A percentile compares a stretch with the other conserved stretches of the same genome.
These are phyloP conservation scores for Matsumyia berberina DNA, from an alignment of 2,888 invertebrate genomes.

Conservation along the genomic window DNA sequence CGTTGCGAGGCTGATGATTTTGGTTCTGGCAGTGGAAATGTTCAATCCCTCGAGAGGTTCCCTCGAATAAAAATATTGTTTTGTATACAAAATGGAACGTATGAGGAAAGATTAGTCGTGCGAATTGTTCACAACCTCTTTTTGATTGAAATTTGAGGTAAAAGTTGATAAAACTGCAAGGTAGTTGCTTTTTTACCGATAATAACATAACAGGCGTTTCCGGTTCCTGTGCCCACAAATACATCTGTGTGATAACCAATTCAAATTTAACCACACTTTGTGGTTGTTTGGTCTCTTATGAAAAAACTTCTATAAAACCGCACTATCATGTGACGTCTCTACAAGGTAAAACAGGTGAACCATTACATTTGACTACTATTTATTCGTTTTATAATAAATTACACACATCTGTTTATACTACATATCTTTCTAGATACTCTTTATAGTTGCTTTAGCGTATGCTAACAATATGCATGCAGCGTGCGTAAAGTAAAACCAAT, in stretches of 20 bases:
- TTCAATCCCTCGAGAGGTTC: too few relatives aligned
- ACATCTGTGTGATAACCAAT: neutral
- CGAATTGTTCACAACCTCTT: too few relatives aligned
- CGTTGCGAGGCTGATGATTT: too few relatives aligned
- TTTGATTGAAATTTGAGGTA: too few relatives aligned
- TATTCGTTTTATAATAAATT: constrained; percentile 60
- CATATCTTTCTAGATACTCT: constrained; percentile 26
- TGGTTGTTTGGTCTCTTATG: neutral
- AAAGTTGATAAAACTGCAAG: too few relatives aligned
- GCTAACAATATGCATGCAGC: constrained; percentile 28
- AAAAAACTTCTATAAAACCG: neutral
- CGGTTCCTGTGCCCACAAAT: too few relatives aligned
- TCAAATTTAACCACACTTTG: neutral
- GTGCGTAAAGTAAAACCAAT: constrained; percentile 25
- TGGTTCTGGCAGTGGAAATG: too few relatives aligned
- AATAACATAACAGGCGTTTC: too few relatives aligned
- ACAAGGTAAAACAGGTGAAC: neutral
- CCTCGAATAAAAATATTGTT: too few relatives aligned
- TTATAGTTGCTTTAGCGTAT: constrained; percentile 37
- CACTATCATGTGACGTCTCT: neutral
- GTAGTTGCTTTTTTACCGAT: too few relatives aligned
- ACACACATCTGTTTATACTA: constrained; percentile 56
- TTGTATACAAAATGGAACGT: too few relatives aligned
- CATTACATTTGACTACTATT: constrained; percentile 31
- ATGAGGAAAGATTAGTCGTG: too few relatives aligned